These are phyloP conservation scores for Muschampia plurimacula DNA, from an alignment of 2,888 invertebrate species.

Conservation along the genomic window DNA sequence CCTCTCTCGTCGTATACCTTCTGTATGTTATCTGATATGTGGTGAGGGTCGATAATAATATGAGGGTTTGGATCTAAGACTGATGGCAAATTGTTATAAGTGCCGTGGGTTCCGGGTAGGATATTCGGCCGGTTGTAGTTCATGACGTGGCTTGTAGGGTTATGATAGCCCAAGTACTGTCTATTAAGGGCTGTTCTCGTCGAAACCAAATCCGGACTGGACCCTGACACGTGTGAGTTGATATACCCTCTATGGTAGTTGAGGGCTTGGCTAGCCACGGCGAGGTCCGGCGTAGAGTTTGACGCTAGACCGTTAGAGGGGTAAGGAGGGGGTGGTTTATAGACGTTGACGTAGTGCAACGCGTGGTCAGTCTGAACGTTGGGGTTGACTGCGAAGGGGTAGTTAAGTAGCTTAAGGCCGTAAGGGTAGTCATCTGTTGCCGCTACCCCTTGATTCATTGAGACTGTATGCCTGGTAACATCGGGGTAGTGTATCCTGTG, in stretches of 20 bases:
- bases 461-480: constrained; percentile 84
- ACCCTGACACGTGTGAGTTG: constrained; percentile 88
- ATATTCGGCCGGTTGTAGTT: constrained; percentile 64
- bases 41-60: constrained; percentile 86
- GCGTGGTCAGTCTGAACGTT: constrained; percentile 80
- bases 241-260: constrained; percentile 78
- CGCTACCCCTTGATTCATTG: constrained; percentile 58
- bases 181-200: constrained; percentile 87
- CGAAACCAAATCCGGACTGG: constrained; percentile 91
- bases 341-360: constrained; percentile 87
- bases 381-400: constrained; percentile 74
- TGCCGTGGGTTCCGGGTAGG: constrained; percentile 87
- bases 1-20: constrained; percentile 87
- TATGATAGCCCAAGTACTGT: constrained; percentile 74
- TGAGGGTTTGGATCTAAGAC: constrained; percentile 80
- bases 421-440: constrained; percentile 69
- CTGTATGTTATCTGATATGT: constrained; percentile 86
- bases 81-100: constrained; percentile 90
- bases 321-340: constrained; percentile 95
- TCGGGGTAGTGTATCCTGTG: constrained; percentile 89
- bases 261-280: constrained; percentile 88
- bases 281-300: constrained; percentile 94
- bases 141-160: constrained; percentile 63
- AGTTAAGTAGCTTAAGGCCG: constrained; percentile 68
- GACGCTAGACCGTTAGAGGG: constrained; percentile 91